Evolutionary conservation across 2,797 vertebrate species (phyloP).

Genomic region (Lepus oiostolus): DNA sequence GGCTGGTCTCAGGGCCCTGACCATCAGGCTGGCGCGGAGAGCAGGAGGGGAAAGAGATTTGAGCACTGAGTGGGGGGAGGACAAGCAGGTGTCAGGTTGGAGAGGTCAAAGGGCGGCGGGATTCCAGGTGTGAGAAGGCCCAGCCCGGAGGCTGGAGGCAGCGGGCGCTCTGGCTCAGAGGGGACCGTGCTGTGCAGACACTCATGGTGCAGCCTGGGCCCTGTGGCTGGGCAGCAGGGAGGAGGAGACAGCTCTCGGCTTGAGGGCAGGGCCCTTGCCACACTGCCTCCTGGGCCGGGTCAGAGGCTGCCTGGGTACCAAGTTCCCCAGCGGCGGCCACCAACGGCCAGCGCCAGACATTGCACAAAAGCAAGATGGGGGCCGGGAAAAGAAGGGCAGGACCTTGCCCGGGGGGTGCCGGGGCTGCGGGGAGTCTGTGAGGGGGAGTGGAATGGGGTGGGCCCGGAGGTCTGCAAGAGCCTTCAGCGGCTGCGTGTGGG

Average conservation of each 20-base stretch:
- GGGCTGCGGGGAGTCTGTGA: fast-evolving
- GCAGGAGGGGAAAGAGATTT: not conserved
- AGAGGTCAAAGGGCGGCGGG: no score
- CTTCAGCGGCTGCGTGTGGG: not conserved
- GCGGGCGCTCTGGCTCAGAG: not conserved
- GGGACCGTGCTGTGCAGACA: no score
- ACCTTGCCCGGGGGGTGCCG: not conserved
- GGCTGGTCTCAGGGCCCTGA: not conserved
- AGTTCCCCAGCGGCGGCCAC: not conserved
- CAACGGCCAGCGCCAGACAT: not conserved
- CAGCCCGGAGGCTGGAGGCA: not conserved
- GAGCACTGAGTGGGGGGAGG: not conserved
- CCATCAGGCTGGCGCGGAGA: not conserved
- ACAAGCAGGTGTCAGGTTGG: not conserved
- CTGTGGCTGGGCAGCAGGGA: not conserved
- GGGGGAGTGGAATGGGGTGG: fast-evolving
- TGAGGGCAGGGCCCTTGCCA: not conserved
- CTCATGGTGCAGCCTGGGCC: not conserved
- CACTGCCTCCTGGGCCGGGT: not conserved
- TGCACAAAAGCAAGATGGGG: not conserved
- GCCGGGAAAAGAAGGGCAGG: not conserved
- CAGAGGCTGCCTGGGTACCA: not conserved
- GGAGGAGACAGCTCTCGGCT: not conserved
- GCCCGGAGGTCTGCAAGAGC: no score
- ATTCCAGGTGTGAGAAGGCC: not conserved